Evolutionary conservation across 2,113 vertebrate genomes (phyloP), one percentile per base, ranked within the genome.

Genomic region (Otolemur garnettii): DNA sequence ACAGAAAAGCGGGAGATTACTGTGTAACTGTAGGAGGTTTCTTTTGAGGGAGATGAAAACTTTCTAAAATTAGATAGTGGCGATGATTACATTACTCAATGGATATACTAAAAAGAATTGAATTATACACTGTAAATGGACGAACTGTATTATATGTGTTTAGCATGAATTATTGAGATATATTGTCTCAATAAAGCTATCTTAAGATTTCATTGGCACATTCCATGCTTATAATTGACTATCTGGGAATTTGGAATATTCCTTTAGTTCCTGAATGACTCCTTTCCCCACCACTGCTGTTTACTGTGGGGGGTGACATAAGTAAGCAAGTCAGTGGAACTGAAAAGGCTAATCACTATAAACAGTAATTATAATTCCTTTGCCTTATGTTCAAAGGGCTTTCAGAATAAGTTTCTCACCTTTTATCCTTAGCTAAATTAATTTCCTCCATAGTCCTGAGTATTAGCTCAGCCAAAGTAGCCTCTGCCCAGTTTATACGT

Each of bases 11-110:
- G 17, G 33, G 21, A 75, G 84, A 3, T 83, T 93, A 68, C 24
- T 33, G 38, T 6, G 84, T 72, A 55, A 19, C 68, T 15, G 3
- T 22, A 66, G 68, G 50, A 12, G 13, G 5, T 38, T 68, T 88
- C 88, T 85, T 89, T 50, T 57, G 0, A 17, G n/a, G 62, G 30
- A 84, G 35, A 92, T 75, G 8, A 45, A 79, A 96, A 66, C 72
- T 9, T 90, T 64, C 89, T 92, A 59, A 88, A 92, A 91, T 95
- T 80, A 86, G 42, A 45, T 87, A 90, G 14, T 81, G 26, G 42
- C 15, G 42, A 83, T 28, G 17, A 57, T 71, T 66, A 18, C 17
- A 62, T 22, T 74, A 84, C 68, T 88, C 66, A 85, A 33, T 81
- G 71, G 80, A 71, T 69, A 89, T 35, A 64, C 18, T 15, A n/a